These are phyloP conservation scores for Gymnopithys bicolor DNA, from an alignment of 2,797 vertebrate species.

Conservation along the genomic window DNA sequence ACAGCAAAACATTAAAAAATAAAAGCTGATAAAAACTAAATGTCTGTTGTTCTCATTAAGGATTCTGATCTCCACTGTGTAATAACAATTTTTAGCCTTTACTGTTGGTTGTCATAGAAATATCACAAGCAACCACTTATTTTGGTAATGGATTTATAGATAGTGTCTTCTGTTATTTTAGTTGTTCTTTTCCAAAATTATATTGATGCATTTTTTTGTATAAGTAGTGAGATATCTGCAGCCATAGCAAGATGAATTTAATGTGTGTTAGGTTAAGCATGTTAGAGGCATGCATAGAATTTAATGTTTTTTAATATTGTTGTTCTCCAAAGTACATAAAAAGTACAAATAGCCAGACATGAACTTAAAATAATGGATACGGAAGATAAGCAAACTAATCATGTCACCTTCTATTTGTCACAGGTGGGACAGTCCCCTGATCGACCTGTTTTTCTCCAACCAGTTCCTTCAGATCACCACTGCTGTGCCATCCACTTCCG, in stretches of 20 bases:
- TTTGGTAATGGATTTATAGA: constrained; percentile 44
- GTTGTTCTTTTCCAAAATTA: constrained; percentile 27
- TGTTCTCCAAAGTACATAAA: not conserved
- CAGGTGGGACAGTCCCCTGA: constrained; percentile 50
- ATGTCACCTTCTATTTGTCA: not conserved
- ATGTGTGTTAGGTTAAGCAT: not conserved
- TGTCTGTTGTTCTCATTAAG: constrained; percentile 18
- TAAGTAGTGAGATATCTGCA: not conserved
- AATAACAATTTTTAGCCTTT: constrained; percentile 41
- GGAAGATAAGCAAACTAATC: not conserved
- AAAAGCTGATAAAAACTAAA: not conserved
- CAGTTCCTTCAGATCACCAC: constrained; percentile 56
- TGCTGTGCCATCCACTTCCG: not conserved
- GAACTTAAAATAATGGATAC: not conserved
- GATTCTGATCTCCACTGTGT: constrained; percentile 19
- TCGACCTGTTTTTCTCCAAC: constrained; percentile 45
- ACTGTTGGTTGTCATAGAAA: constrained; percentile 52
- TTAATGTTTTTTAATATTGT: not conserved
- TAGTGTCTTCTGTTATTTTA: constrained; percentile 26
- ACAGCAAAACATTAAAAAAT: not conserved
- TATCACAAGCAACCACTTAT: constrained; percentile 26
- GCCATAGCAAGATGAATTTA: not conserved
- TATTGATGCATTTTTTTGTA: not conserved
- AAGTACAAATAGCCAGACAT: not conserved
- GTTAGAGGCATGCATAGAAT: not conserved